Percentiles rank a stretch among this genome's conserved stretches.
Conservation (phyloP, 2,888 invertebrate genomes). For the Xylocampa areola region DNA sequence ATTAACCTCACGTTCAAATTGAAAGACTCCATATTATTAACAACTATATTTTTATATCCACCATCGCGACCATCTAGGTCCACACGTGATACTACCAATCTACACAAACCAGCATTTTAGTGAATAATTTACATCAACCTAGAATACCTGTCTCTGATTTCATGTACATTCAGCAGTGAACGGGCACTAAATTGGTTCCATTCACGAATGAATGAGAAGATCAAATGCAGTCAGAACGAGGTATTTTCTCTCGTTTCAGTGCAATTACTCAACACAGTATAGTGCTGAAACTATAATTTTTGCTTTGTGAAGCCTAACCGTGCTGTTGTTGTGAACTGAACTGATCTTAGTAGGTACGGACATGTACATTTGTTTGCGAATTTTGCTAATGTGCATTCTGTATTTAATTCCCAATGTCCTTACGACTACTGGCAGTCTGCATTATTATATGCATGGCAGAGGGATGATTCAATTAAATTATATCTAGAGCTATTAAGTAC, state of each 20-base stretch:
- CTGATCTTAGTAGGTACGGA: constrained; percentile 26
- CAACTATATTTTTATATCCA: too few species aligned
- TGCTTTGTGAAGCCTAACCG: constrained; percentile 49
- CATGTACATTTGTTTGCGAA: constrained; percentile 39
- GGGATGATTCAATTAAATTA: too few species aligned
- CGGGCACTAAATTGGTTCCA: constrained; percentile 66
- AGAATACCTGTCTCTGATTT: constrained; percentile 47
- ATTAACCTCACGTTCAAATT: too few species aligned
- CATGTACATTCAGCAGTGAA: constrained; percentile 58
- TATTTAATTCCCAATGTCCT: too few species aligned
- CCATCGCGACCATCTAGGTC: too few species aligned
- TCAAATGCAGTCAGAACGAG: constrained; percentile 62
- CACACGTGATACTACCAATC: background rate
- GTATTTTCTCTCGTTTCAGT: constrained; percentile 56
- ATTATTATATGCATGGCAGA: too few species aligned
- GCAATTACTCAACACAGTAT: constrained; percentile 57
- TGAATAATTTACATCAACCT: constrained; percentile 30
- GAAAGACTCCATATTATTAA: too few species aligned
- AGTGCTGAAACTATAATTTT: constrained; percentile 58
- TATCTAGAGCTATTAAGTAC: too few species aligned
- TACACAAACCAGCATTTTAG: constrained; percentile 12
- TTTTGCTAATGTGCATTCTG: constrained; percentile 37
- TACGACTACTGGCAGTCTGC: too few species aligned
- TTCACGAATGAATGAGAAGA: constrained; percentile 67
- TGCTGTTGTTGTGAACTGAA: constrained; percentile 23